Conservation (phyloP, 1,140 invertebrate species). For the Cardiocondyla obscurior region DNA sequence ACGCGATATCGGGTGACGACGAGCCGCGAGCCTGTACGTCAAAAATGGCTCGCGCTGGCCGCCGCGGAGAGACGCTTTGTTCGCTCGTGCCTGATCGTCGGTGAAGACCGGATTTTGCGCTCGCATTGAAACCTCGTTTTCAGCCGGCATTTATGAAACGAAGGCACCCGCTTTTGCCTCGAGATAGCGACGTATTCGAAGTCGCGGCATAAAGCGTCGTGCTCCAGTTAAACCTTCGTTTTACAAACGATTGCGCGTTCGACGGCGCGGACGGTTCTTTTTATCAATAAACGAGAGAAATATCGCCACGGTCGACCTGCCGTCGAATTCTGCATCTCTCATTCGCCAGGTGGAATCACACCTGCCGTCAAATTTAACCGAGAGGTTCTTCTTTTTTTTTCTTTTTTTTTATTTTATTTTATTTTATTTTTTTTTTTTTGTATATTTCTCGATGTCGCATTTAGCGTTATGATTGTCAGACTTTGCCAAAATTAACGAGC, state of each 20-base stretch:
- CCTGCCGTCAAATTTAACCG: neutral
- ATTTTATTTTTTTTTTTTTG: neutral
- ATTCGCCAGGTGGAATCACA: neutral
- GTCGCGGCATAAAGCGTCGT: neutral
- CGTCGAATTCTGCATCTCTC: neutral
- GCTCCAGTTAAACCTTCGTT: neutral
- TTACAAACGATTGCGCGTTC: neutral
- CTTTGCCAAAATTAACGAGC: too few species aligned
- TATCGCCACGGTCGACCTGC: neutral
- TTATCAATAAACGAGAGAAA: neutral
- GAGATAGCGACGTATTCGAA: neutral
- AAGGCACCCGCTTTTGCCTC: neutral
- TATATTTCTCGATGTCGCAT: neutral
- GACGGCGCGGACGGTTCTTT: neutral
- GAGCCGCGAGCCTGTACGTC: neutral
- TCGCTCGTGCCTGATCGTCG: too few species aligned
- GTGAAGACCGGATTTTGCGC: too few species aligned
- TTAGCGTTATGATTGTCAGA: too few species aligned
- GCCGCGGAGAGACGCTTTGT: too few species aligned
- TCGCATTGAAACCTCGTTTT: neutral
- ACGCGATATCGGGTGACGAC: neutral
- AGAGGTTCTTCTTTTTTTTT: neutral
- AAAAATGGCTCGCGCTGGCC: constrained; percentile 16
- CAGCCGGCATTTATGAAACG: neutral
- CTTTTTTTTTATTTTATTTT: neutral